phyloP scores from a whole-genome alignment of 2,888 invertebrate genomes.

The Cactoblastis cactorum region DNA sequence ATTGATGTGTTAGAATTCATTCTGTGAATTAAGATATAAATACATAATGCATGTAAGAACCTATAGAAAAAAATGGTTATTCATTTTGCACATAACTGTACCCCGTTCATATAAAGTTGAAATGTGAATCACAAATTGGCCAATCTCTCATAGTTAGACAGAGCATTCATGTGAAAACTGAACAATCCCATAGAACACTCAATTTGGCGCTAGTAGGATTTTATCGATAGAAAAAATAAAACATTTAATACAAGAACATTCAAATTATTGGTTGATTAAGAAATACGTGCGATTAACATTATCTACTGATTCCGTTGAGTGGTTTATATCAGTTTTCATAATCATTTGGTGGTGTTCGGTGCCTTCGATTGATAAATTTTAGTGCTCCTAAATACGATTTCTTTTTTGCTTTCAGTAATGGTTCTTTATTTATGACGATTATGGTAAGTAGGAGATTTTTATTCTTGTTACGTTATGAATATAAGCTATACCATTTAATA shows the following conservation, averaged over 20 bases:
- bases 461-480: background rate
- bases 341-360: background rate
- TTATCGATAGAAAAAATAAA: conserved; percentile 24
- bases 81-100: background rate
- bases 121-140: background rate
- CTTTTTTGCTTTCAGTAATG: conserved; percentile 28
- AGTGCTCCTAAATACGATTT: conserved; percentile 27
- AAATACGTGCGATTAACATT: conserved; percentile 41
- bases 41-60: too few species aligned
- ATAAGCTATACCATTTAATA: background rate
- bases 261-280: conserved; percentile 37
- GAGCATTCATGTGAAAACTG: background rate
- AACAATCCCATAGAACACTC: background rate
- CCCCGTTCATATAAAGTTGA: background rate
- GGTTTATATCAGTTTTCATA: conserved; percentile 52
- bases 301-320: conserved; percentile 49
- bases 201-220: background rate
- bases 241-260: background rate
- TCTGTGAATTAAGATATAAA: too few species aligned
- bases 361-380: conserved; percentile 8
- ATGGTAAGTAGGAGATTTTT: conserved; percentile 29
- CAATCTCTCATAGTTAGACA: background rate
- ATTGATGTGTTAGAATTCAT: too few species aligned
- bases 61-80: background rate
- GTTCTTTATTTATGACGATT: conserved; percentile 25